These are phyloP conservation scores for Metaphire vulgaris DNA, from an alignment of 1,140 invertebrate species.

Conservation along the genomic window DNA sequence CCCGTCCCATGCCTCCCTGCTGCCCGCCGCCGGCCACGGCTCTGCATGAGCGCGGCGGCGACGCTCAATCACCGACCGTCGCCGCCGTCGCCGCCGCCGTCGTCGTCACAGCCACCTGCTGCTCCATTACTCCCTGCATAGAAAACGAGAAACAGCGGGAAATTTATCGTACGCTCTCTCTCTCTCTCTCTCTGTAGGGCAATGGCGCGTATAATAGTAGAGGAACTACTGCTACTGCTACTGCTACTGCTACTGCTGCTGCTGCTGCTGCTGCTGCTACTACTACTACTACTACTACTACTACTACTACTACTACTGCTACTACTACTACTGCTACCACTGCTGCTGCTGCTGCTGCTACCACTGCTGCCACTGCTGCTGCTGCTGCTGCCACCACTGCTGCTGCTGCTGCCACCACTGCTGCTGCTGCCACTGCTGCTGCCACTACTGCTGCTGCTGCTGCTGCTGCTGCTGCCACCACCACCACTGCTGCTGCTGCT, in stretches of 20 bases:
- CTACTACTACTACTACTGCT: not conserved
- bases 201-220: not conserved
- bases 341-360: not conserved
- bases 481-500: not conserved
- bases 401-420: not conserved
- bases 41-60: no score
- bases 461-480: not conserved
- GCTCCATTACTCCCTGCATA: not conserved
- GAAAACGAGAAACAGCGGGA: not conserved
- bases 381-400: not conserved
- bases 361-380: not conserved
- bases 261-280: slow-evolving; percentile 1
- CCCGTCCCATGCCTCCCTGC: no score
- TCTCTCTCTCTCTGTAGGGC: not conserved
- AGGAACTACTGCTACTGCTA: not conserved
- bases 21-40: no score
- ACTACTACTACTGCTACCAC: not conserved
- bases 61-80: no score
- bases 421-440: not conserved
- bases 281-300: not conserved
- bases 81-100: no score
- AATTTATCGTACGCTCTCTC: not conserved
- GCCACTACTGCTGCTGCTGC: not conserved
- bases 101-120: no score
- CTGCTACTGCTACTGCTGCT: not conserved